phyloP scores from a whole-genome alignment of 2,113 vertebrate species.

The Nerophis ophidion region DNA sequence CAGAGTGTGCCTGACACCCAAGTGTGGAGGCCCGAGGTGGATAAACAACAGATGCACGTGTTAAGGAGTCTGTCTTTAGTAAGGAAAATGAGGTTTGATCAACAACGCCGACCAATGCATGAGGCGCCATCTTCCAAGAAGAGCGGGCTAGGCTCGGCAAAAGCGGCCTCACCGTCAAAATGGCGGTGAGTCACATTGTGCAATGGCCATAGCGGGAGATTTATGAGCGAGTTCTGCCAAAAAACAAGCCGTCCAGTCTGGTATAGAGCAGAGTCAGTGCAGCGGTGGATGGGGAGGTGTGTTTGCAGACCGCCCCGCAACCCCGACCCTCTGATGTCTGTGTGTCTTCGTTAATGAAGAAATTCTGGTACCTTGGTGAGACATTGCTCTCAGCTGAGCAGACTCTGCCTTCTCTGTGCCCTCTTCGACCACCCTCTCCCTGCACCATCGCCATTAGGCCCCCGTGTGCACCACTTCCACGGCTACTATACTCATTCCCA shows the following conservation, averaged over 20 bases:
- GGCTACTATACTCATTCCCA: background rate
- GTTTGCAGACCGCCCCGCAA: conserved; percentile 63
- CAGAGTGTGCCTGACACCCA: conserved; percentile 64
- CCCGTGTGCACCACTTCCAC: background rate
- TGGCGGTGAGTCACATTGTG: conserved; percentile 52
- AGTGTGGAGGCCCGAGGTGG: conserved; percentile 47
- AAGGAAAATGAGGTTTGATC: background rate
- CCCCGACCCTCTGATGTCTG: conserved; percentile 71
- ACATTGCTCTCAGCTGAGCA: conserved; percentile 76
- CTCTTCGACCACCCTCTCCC: conserved; percentile 15
- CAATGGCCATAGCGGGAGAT: conserved; percentile 44
- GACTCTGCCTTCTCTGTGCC: conserved; percentile 49
- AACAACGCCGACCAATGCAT: too few relatives aligned
- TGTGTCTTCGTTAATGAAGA: conserved; percentile 77
- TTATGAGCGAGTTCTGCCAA: conserved; percentile 54
- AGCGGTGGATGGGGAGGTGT: conserved; percentile 40
- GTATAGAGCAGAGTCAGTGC: conserved; percentile 43
- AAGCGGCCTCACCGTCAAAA: conserved; percentile 33
- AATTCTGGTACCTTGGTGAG: conserved; percentile 76
- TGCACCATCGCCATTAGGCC: conserved; percentile 26
- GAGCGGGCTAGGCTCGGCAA: background rate
- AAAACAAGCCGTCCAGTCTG: conserved; percentile 67
- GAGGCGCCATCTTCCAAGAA: background rate
- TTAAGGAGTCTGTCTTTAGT: background rate
- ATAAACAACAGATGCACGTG: conserved; percentile 33